phyloP scores from a whole-genome alignment of 2,113 vertebrate genomes.

The Aspidoscelis tigris region DNA sequence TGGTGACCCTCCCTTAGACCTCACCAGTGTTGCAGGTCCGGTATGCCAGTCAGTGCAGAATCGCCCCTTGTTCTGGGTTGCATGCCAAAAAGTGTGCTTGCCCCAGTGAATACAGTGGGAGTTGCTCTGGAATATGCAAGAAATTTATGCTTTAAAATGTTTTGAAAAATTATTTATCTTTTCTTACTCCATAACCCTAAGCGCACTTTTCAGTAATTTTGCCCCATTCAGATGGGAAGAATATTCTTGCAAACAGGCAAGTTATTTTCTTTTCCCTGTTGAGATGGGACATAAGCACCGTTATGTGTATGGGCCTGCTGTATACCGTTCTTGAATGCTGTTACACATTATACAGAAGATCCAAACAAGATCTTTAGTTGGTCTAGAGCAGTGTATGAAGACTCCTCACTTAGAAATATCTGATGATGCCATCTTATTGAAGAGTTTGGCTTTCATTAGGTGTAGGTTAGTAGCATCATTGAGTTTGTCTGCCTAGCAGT shows the following conservation, averaged over 20 bases:
- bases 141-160: neutral
- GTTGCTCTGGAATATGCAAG: neutral
- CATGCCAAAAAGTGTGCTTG: neutral
- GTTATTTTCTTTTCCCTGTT: too few relatives aligned
- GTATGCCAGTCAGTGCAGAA: neutral
- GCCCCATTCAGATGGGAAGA: neutral
- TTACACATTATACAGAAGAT: too few relatives aligned
- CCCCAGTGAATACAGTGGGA: neutral
- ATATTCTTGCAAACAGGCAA: neutral
- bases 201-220: neutral
- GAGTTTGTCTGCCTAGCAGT: too few relatives aligned
- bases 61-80: neutral
- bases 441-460: too few relatives aligned
- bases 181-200: neutral
- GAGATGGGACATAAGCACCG: neutral
- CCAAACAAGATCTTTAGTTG: too few relatives aligned
- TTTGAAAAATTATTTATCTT: neutral
- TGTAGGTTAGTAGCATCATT: too few relatives aligned
- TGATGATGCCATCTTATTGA: too few relatives aligned
- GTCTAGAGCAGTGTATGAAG: too few relatives aligned
- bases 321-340: neutral
- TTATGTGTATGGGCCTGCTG: neutral
- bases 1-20: too few relatives aligned
- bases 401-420: too few relatives aligned
- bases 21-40: too few relatives aligned